Evolutionary conservation across 2,888 invertebrate species (phyloP).

Genomic region (Congeria kusceri): DNA sequence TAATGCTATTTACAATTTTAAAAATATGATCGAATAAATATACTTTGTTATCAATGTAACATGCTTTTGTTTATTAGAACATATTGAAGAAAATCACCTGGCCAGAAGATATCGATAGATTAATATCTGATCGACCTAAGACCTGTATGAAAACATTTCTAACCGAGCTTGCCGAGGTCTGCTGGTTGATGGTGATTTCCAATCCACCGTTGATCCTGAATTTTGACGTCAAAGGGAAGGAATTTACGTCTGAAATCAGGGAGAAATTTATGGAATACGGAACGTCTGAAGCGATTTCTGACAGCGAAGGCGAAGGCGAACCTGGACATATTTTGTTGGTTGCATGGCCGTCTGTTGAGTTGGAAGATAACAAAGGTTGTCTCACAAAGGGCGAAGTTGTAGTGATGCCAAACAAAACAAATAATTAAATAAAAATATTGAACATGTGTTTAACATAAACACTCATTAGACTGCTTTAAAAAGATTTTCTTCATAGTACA

Average conservation of each 20-base stretch:
- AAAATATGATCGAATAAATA: too few species aligned
- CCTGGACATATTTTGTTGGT: constrained; percentile 3
- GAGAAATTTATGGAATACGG: neutral
- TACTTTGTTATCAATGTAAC: too few species aligned
- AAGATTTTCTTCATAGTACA: too few species aligned
- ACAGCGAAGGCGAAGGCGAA: too few species aligned
- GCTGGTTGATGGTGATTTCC: constrained; percentile 6
- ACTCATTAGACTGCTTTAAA: too few species aligned
- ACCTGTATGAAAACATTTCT: constrained; percentile 13
- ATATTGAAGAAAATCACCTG: too few species aligned
- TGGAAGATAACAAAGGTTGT: constrained; percentile 2
- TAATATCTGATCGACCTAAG: neutral
- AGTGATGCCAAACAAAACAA: neutral
- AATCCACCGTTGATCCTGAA: constrained; percentile 6
- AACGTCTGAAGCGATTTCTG: neutral
- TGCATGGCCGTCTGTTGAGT: constrained; percentile 24
- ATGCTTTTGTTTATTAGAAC: too few species aligned
- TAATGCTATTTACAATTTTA: too few species aligned
- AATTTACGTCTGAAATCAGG: too few species aligned
- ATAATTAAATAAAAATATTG: too few species aligned
- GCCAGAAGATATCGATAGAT: too few species aligned
- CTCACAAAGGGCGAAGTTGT: constrained; percentile 26
- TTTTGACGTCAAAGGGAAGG: constrained; percentile 8
- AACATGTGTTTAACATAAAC: too few species aligned
- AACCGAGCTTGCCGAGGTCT: neutral